phyloP scores from a whole-genome alignment of 1,140 invertebrate genomes.

The Anastatus disparis region DNA sequence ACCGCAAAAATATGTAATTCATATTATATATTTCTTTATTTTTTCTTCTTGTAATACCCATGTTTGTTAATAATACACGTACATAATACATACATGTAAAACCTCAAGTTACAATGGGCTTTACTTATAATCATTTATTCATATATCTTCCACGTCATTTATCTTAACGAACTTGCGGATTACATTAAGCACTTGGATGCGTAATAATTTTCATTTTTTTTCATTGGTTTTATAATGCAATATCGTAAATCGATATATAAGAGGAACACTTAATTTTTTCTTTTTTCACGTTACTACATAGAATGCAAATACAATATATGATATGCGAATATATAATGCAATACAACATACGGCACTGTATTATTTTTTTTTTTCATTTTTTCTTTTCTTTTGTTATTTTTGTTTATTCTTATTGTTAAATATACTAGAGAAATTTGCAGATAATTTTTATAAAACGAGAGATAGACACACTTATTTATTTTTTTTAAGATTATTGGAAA shows the following conservation, averaged over 20 bases:
- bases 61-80: neutral
- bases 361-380: neutral
- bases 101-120: too few relatives aligned
- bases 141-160: neutral
- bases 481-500: too few relatives aligned
- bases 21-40: neutral
- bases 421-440: neutral
- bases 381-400: neutral
- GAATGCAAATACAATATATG: conserved; percentile 26
- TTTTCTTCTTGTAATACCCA: neutral
- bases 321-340: conserved; percentile 22
- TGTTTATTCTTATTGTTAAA: neutral
- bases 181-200: conserved; percentile 5
- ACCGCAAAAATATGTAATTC: conserved; percentile 27
- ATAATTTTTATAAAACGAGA: neutral
- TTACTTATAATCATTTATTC: too few relatives aligned
- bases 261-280: conserved; percentile 19
- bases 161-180: conserved; percentile 31
- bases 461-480: conserved; percentile 1
- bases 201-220: neutral
- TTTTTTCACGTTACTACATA: conserved; percentile 10
- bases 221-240: conserved; percentile 4
- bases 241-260: neutral
- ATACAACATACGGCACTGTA: conserved; percentile 23
- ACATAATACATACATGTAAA: neutral